Percentiles rank a stretch among this genome's conserved stretches.
Conservation (phyloP, 2,113 vertebrate genomes). For the Platycercus adscitus region DNA sequence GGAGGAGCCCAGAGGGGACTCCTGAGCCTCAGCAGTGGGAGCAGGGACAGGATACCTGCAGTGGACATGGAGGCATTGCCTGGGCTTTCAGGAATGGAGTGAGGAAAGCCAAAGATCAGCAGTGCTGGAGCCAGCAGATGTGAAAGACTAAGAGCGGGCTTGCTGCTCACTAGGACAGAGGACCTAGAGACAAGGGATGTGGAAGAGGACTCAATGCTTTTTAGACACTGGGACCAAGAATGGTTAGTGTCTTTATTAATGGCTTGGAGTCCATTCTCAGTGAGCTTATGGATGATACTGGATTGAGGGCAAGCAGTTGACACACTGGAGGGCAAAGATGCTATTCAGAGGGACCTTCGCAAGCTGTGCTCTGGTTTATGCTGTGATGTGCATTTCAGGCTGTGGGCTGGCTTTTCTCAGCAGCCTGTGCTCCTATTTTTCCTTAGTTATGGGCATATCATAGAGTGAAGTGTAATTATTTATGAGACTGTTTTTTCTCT, state of each 20-base stretch:
- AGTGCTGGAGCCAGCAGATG: not conserved
- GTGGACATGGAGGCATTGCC: not conserved
- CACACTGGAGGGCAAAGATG: not conserved
- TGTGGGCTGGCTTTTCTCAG: not conserved
- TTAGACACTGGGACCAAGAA: not conserved
- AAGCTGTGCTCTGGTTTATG: not conserved
- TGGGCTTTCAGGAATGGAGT: not conserved
- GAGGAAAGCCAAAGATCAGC: not conserved
- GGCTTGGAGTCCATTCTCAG: not conserved
- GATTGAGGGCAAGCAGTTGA: not conserved
- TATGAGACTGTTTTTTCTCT: not conserved
- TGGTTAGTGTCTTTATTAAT: not conserved
- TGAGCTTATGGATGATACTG: accelerated
- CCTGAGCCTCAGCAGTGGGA: not conserved
- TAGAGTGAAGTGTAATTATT: not conserved
- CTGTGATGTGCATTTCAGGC: not conserved
- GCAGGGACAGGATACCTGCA: not conserved
- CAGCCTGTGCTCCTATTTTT: not conserved
- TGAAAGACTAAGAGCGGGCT: not conserved
- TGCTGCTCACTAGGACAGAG: not conserved
- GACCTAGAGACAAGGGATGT: not conserved
- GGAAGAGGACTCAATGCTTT: not conserved
- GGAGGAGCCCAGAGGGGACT: not conserved
- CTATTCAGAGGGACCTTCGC: not conserved
- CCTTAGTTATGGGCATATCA: not conserved